These are phyloP conservation scores for Panzeria rudis DNA, from an alignment of 2,888 invertebrate species.

Conservation along the genomic window DNA sequence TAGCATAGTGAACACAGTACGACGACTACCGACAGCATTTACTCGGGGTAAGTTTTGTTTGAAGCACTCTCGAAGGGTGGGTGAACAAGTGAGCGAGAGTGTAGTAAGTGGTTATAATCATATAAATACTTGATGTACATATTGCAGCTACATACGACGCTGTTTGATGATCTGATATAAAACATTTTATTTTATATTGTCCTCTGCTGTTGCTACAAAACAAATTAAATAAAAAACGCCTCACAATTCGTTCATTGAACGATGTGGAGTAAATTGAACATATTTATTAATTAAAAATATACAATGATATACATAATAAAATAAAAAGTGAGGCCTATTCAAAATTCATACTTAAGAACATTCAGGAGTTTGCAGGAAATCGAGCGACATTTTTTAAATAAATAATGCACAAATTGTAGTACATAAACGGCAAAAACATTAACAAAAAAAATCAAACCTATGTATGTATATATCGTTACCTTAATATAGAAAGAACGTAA, in stretches of 20 bases:
- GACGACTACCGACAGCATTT: background rate
- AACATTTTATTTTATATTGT: slow-evolving; percentile 35
- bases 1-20: slow-evolving; percentile 44
- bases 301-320: slow-evolving; percentile 47
- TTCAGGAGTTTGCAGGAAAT: background rate
- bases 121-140: slow-evolving; percentile 51
- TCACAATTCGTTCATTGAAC: slow-evolving; percentile 37
- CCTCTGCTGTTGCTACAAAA: slow-evolving; percentile 17
- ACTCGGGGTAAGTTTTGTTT: slow-evolving; percentile 21
- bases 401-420: no score
- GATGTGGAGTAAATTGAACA: slow-evolving; percentile 65
- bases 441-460: no score
- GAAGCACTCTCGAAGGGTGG: slow-evolving; percentile 49
- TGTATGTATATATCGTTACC: no score
- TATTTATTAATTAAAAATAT: slow-evolving; percentile 68
- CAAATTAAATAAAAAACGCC: slow-evolving; percentile 18
- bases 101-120: slow-evolving; percentile 56
- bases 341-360: background rate
- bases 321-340: slow-evolving; percentile 1
- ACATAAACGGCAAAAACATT: no score
- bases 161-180: slow-evolving; percentile 59
- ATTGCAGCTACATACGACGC: background rate
- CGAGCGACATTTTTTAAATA: background rate
- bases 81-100: slow-evolving; percentile 46
- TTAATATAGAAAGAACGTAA: no score